Evolutionary conservation across 2,113 vertebrate species (phyloP).

Genomic region (Poeciliopsis retropinna): DNA sequence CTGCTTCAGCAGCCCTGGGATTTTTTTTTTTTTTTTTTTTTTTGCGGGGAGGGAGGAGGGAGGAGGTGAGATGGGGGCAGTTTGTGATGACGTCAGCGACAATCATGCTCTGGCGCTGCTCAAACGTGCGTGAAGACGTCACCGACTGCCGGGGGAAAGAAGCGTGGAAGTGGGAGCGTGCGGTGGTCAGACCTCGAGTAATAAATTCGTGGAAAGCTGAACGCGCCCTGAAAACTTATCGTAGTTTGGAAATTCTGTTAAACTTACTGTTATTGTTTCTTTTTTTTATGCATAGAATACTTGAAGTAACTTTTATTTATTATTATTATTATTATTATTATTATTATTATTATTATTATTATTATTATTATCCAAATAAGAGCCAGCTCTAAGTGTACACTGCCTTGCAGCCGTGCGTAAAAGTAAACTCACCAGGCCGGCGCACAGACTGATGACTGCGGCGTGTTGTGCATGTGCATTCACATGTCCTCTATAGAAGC

Average conservation of each 20-base stretch:
- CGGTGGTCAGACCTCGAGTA: not conserved
- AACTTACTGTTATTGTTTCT: not conserved
- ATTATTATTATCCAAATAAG: constrained; percentile 2
- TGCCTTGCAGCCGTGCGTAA: constrained; percentile 46
- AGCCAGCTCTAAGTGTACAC: constrained; percentile 25
- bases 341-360: too few species aligned
- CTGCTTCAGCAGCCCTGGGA: constrained; percentile 44
- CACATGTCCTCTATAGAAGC: constrained; percentile 96
- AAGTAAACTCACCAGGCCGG: constrained; percentile 92
- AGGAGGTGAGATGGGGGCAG: not conserved
- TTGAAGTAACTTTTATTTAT: not conserved
- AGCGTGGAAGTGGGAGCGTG: constrained; percentile 8
- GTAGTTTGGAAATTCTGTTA: not conserved
- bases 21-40: not conserved
- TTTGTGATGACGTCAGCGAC: constrained; percentile 69
- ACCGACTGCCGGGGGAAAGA: constrained; percentile 46
- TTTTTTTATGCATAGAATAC: not conserved
- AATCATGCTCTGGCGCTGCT: constrained; percentile 38
- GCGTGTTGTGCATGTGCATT: constrained; percentile 89
- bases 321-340: too few species aligned
- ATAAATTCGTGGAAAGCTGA: not conserved
- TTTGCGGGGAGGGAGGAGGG: too few species aligned
- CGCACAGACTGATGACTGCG: constrained; percentile 96
- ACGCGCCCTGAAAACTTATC: not conserved
- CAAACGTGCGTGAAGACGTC: constrained; percentile 72